Evolutionary conservation across 2,113 vertebrate species (phyloP).

Genomic region (Penelope pileata): DNA sequence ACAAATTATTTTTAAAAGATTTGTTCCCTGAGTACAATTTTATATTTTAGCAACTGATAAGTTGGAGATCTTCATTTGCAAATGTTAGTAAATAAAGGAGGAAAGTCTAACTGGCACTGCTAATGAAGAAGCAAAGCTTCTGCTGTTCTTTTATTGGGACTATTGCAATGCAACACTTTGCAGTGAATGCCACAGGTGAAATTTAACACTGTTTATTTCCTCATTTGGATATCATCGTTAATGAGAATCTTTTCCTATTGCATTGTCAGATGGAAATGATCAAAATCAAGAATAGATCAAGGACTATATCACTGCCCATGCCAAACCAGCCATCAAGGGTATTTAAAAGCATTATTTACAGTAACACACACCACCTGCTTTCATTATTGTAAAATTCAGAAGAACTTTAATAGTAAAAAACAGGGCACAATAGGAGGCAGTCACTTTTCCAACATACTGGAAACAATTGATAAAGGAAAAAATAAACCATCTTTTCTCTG

Average conservation of each 20-base stretch:
- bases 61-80: background rate
- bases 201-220: background rate
- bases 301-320: slow-evolving; percentile 7
- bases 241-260: slow-evolving; percentile 46
- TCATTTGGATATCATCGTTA: slow-evolving; percentile 12
- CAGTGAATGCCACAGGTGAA: background rate
- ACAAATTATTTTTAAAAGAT: background rate
- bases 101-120: background rate
- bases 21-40: background rate
- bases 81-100: background rate
- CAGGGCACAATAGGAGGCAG: background rate
- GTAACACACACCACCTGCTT: background rate
- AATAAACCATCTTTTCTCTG: background rate
- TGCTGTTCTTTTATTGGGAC: background rate
- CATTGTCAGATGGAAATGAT: slow-evolving; percentile 26
- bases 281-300: slow-evolving; percentile 11
- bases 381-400: background rate
- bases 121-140: background rate
- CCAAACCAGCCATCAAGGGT: slow-evolving; percentile 35
- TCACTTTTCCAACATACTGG: background rate
- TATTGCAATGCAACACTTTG: background rate
- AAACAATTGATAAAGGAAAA: background rate
- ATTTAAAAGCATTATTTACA: slow-evolving; percentile 42
- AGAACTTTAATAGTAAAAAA: background rate
- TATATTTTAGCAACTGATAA: background rate